Percentiles rank a stretch among this genome's conserved stretches.
Conservation (phyloP, 2,888 invertebrate species). For the Ceratothoa steindachneri region DNA sequence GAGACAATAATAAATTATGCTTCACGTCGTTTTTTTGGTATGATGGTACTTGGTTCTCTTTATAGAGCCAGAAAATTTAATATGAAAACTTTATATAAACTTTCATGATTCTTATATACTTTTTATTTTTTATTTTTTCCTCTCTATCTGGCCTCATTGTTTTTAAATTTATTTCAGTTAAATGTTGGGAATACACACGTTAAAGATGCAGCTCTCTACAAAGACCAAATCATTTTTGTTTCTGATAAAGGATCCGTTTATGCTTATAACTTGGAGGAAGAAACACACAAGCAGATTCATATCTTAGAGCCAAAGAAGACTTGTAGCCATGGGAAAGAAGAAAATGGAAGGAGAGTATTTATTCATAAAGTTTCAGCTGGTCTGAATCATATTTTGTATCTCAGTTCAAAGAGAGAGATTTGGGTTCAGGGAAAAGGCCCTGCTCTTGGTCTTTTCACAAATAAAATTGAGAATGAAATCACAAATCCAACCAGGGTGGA, state of each 20-base stretch:
- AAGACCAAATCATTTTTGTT: slow-evolving; percentile 33
- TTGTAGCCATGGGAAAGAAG: slow-evolving; percentile 36
- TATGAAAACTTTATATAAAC: no score
- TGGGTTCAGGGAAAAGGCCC: slow-evolving; percentile 41
- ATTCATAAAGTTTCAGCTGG: slow-evolving; percentile 33
- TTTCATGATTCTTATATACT: no score
- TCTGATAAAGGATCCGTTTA: slow-evolving; percentile 32
- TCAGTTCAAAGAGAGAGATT: slow-evolving; percentile 35
- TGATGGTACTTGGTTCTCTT: no score
- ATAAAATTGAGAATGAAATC: slow-evolving; percentile 39
- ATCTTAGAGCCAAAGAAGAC: slow-evolving; percentile 30
- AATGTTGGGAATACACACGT: slow-evolving; percentile 29
- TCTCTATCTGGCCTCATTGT: no score
- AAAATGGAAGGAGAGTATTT: slow-evolving; percentile 22
- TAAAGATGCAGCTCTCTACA: slow-evolving; percentile 34
- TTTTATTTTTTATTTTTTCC: no score
- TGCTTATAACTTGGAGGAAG: slow-evolving; percentile 16
- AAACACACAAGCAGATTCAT: slow-evolving; percentile 13
- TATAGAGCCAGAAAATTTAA: no score
- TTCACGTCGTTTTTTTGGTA: no score
- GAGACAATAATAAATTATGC: no score
- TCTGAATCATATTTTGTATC: slow-evolving; percentile 33
- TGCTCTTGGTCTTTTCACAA: slow-evolving; percentile 37
- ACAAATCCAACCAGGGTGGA: slow-evolving; percentile 40
- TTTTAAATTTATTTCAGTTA: slow-evolving; percentile 12